Base-by-base conservation (phyloP, 2,113 vertebrate genomes). In the Amblyornis subalaris region DNA sequence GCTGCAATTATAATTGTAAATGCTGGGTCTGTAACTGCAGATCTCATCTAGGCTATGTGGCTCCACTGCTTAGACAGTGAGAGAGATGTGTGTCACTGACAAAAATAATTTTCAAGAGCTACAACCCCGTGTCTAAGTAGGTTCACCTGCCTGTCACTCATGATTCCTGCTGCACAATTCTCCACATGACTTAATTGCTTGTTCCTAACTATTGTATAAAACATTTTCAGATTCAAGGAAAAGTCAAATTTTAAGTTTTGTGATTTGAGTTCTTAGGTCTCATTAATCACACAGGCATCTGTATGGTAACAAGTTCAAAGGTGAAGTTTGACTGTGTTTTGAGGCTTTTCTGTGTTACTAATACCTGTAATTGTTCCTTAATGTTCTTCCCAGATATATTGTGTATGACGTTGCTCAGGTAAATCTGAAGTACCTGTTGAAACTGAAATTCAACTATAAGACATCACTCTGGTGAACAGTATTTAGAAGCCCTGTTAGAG, bases 401-500 rank as follows among this genome's bases (percentile, higher is more conserved):
- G 98, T 99, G 83, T 99, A 99, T 20, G 99, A 99, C 71, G 97
- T 99, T 64, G 98, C 99, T 90, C 99, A 99, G 98, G 97, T 99
- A 62, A 99, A 99, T 93, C 96, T 99, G 95, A 99, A 99, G 97
- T 99, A 99, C 97, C 98, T 99, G 94, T 97, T 99, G 98, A 99
- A 99, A 97, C 98, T 99, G 95, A 99, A 98, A 92, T 99, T 99
- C 97, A 99, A 99, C 96, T 99, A 99, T 96, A 99, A 99, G 96
- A 98, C 98, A 0, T 98, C 99, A 47, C 97, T 99, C 85, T 99
- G 99, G 99, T 99, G 98, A 99, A 96, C 65, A 48, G 48, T 92
- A 73, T 55, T 83, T 96, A 90, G 89, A 83, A 88, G 60, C 87
- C 80, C 80, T 92, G 54, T 88, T 97, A 94, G 79, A 93, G 77